Conservation (phyloP, 2,888 invertebrate species). For the Hecatera dysodea region DNA sequence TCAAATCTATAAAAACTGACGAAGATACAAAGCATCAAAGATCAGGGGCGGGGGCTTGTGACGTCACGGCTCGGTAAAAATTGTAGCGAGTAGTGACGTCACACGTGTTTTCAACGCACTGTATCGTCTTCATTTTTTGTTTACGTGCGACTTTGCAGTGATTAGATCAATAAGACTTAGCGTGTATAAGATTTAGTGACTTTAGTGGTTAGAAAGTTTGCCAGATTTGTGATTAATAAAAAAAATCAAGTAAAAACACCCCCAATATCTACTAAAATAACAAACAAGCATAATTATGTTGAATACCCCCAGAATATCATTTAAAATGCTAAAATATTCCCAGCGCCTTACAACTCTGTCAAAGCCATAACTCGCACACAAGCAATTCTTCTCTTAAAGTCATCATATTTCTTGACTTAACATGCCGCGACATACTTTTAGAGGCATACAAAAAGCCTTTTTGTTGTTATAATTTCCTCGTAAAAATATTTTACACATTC, state of each 20-base stretch:
- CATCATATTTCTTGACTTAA: constrained; percentile 50
- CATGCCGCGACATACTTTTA: constrained; percentile 42
- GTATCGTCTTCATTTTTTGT: too few species aligned
- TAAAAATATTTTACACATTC: constrained; percentile 64
- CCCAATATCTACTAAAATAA: neutral
- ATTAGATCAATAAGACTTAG: too few species aligned
- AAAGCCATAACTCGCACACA: constrained; percentile 55
- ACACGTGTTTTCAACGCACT: too few species aligned
- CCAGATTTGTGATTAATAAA: neutral
- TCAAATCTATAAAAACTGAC: too few species aligned
- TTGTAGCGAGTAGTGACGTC: too few species aligned
- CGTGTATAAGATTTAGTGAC: too few species aligned
- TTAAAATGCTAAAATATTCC: constrained; percentile 19
- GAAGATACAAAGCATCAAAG: too few species aligned
- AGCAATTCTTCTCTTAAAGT: constrained; percentile 39
- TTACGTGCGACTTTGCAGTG: too few species aligned
- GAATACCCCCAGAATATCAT: neutral
- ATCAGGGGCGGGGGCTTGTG: too few species aligned
- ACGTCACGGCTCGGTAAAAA: too few species aligned
- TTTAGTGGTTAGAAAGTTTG: too few species aligned
- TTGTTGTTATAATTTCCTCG: constrained; percentile 55
- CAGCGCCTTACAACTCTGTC: constrained; percentile 46
- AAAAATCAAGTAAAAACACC: neutral
- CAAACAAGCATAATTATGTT: neutral
- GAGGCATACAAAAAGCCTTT: constrained; percentile 31